Evolutionary conservation across 1,140 invertebrate genomes (phyloP), one percentile per base, ranked within the genome.

Genomic region (Heliconius hermathena): DNA sequence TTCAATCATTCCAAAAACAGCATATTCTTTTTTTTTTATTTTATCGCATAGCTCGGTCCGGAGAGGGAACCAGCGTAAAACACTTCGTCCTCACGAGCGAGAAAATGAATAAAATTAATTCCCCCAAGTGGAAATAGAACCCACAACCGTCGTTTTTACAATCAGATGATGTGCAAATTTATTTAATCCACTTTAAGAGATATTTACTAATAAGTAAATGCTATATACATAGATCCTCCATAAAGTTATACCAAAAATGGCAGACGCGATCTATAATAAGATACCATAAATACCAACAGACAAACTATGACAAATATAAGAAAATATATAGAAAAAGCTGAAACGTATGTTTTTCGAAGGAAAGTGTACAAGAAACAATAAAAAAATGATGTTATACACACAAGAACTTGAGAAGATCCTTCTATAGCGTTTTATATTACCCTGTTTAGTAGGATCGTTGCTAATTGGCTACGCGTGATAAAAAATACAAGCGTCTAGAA

Each of bases 401-500:
- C 60, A 66, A 66, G 13, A 66, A 66, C 22, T 29, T 3, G n/a
- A 66, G 22, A 26, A 29, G 22, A 66, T 66, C 60, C 26, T 66
- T 13, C 60, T 29, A 66, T 66, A 66, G 60, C 13, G 60, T 66
- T 66, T 26, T 66, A 66, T 66, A 29, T 16, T 13, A 16, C 60
- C 60, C 60, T 66, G n/a, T 66, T 26, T 29, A 66, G 60, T n/a
- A 26, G 54, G 60, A 26, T 66, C 60, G 60, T 66, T 66, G 60
- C 60, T 66, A 66, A 66, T 66, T 66, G 60, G 60, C 60, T 29
- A 66, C 60, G 29, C 60, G 22, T 16, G 60, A 66, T 66, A 66
- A 66, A 66, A 66, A 66, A 66, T 66, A 66, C 60, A 66, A 26
- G 60, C 60, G 22, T 66, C 60, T 66, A 66, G 60, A 29, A 66